Conservation (phyloP, 2,113 vertebrate species). For the Aviceda subcristata region DNA sequence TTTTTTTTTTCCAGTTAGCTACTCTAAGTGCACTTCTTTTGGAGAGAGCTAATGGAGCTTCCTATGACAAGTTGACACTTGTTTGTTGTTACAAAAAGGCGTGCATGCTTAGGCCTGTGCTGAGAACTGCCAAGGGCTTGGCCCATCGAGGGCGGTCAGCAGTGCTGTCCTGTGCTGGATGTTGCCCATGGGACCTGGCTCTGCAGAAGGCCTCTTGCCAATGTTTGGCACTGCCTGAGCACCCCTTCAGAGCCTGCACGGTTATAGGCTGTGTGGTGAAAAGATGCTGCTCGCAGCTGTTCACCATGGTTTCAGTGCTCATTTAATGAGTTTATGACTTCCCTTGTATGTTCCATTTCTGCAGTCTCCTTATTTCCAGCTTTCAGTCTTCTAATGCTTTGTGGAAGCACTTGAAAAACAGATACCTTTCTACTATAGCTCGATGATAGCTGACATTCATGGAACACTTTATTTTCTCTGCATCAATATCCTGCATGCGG, state of each 20-base stretch:
- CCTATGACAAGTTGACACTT: not conserved
- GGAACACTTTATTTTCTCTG: not conserved
- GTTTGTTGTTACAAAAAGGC: not conserved
- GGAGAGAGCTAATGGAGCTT: not conserved
- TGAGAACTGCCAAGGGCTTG: not conserved
- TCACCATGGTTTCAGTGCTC: not conserved
- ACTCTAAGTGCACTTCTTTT: not conserved
- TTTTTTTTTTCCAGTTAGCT: not conserved
- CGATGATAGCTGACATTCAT: not conserved
- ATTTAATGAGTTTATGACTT: not conserved
- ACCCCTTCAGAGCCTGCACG: not conserved
- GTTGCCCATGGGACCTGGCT: not conserved
- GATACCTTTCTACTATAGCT: not conserved
- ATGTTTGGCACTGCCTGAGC: not conserved
- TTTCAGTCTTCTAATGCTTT: not conserved
- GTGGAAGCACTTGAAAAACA: not conserved
- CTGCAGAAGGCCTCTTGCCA: not conserved
- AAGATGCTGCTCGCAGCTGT: not conserved
- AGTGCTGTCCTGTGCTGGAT: not conserved
- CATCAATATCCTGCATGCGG: not conserved
- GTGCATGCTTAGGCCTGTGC: not conserved
- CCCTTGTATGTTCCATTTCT: not conserved
- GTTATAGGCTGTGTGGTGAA: not conserved
- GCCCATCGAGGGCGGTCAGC: fast-evolving
- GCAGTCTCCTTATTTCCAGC: not conserved